A percentile compares a stretch with the other conserved stretches of the same genome.
Conservation (phyloP, 1,140 invertebrate genomes). For the Drosophila punjabiensis region DNA sequence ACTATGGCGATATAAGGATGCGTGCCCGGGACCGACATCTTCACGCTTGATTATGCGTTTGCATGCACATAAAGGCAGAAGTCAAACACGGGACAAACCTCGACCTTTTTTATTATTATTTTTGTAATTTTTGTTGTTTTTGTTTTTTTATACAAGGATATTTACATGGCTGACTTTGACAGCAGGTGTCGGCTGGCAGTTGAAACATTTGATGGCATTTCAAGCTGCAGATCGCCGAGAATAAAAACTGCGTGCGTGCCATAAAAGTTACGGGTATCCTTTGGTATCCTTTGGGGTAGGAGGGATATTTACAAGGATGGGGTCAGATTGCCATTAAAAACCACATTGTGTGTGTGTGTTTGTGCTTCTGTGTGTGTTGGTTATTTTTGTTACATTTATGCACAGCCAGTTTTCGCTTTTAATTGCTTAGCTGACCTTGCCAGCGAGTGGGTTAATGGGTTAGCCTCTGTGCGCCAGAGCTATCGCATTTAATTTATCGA, state of each 20-base stretch:
- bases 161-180: slow-evolving; percentile 75
- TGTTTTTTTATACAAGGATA: slow-evolving; percentile 61
- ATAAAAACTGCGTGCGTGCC: slow-evolving; percentile 64
- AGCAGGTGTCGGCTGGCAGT: slow-evolving; percentile 64
- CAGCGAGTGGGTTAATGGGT: slow-evolving; percentile 40
- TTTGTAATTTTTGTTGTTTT: slow-evolving; percentile 27
- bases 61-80: slow-evolving; percentile 80
- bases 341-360: slow-evolving; percentile 37
- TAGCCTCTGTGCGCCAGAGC: slow-evolving; percentile 24
- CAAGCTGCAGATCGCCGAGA: slow-evolving; percentile 66
- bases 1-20: slow-evolving; percentile 29
- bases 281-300: slow-evolving; percentile 7
- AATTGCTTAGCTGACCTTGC: slow-evolving; percentile 55
- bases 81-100: slow-evolving; percentile 79
- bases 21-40: slow-evolving; percentile 36
- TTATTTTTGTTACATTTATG: slow-evolving; percentile 56
- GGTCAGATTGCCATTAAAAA: slow-evolving; percentile 31
- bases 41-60: slow-evolving; percentile 82
- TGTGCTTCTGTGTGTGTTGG: slow-evolving; percentile 9
- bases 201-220: slow-evolving; percentile 73
- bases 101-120: slow-evolving; percentile 56
- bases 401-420: slow-evolving; percentile 42
- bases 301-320: slow-evolving; percentile 5
- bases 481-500: slow-evolving; percentile 50
- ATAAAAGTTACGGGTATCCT: slow-evolving; percentile 62